phyloP scores from a whole-genome alignment of 1,140 invertebrate species.

The Camponotus floridanus region DNA sequence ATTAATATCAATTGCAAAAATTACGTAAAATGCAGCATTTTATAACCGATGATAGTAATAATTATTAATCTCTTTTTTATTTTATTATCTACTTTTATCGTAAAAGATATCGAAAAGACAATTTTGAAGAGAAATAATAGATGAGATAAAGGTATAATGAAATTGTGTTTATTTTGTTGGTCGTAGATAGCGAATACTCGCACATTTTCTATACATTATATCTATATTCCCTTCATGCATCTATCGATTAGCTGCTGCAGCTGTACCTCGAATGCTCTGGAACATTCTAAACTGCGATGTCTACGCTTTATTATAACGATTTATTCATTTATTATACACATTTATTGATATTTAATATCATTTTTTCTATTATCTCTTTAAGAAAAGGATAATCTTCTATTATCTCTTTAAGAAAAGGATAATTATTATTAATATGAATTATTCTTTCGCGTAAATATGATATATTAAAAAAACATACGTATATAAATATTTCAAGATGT shows the following conservation, averaged over 20 bases:
- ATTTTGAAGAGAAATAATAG: neutral
- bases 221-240: conserved; percentile 63
- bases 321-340: neutral
- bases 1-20: neutral
- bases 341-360: no score
- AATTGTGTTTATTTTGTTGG: conserved; percentile 23
- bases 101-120: no score
- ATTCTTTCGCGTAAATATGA: neutral
- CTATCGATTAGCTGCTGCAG: conserved; percentile 76
- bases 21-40: neutral
- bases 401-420: neutral
- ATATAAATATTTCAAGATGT: neutral
- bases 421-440: neutral
- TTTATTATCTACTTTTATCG: conserved; percentile 2
- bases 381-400: neutral
- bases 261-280: conserved; percentile 72
- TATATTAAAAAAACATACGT: neutral
- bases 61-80: conserved; percentile 1
- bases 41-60: neutral
- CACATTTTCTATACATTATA: conserved; percentile 21
- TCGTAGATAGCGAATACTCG: neutral
- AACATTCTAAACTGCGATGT: conserved; percentile 39
- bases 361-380: neutral
- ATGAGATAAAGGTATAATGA: neutral
- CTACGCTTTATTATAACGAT: neutral